Percentiles rank a stretch among this genome's conserved stretches.
These are phyloP conservation scores for Monopterus albus DNA, from an alignment of 2,113 vertebrate species.

Conservation along the genomic window DNA sequence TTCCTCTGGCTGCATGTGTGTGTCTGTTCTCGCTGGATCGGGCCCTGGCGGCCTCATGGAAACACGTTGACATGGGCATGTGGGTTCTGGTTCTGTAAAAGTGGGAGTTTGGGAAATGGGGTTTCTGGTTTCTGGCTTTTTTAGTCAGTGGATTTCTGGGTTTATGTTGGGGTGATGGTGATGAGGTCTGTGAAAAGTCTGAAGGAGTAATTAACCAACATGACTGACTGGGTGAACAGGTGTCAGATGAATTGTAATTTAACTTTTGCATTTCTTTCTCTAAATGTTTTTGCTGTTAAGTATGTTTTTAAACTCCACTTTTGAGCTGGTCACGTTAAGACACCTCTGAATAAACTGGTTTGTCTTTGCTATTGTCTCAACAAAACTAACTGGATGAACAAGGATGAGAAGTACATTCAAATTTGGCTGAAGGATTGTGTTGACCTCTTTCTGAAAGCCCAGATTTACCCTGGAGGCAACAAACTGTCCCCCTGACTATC, in stretches of 20 bases:
- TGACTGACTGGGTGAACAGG: no score
- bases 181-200: slow-evolving; percentile 2
- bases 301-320: background rate
- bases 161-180: background rate
- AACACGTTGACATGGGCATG: slow-evolving; percentile 36
- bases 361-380: background rate
- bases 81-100: slow-evolving; percentile 50
- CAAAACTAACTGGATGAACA: background rate
- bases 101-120: slow-evolving; percentile 4
- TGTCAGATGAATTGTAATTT: background rate
- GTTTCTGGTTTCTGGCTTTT: slow-evolving; percentile 28
- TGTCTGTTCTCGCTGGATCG: slow-evolving; percentile 21
- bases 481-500: background rate
- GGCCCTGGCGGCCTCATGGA: slow-evolving; percentile 30
- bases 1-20: slow-evolving; percentile 36
- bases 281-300: background rate
- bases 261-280: no score
- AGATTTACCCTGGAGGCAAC: background rate
- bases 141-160: background rate
- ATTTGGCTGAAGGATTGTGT: background rate
- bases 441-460: background rate
- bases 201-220: background rate
- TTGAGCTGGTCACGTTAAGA: background rate
- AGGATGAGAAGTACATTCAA: background rate
- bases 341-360: background rate